Conservation (phyloP, 2,113 vertebrate genomes). For the Pachyramphus minor region DNA sequence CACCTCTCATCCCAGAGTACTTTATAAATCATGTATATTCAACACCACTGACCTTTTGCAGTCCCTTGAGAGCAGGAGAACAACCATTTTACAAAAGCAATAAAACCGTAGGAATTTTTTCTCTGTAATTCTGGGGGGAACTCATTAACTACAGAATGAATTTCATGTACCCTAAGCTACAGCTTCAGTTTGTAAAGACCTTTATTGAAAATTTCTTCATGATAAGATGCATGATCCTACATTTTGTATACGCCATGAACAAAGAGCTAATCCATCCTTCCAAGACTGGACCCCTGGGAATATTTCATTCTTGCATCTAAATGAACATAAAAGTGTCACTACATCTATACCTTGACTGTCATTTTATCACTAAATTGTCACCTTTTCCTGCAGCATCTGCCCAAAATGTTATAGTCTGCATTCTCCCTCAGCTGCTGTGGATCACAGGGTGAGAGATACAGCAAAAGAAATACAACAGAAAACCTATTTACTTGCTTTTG, state of each 20-base stretch:
- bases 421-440: background rate
- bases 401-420: background rate
- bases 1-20: slow-evolving; percentile 13
- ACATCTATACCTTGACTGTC: background rate
- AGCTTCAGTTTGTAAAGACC: background rate
- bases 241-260: background rate
- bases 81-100: background rate
- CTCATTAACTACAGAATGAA: background rate
- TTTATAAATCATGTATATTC: slow-evolving; percentile 36
- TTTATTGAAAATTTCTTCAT: background rate
- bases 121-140: background rate
- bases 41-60: slow-evolving; percentile 6
- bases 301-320: background rate
- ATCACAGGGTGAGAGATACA: background rate
- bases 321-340: background rate
- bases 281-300: background rate
- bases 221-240: background rate
- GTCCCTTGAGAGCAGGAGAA: background rate
- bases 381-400: background rate
- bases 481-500: background rate
- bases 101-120: background rate
- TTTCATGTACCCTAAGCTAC: background rate
- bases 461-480: background rate
- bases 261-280: background rate
- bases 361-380: background rate